A percentile compares a stretch with the other conserved stretches of the same genome.
These are phyloP conservation scores for Etia nguti DNA, from an alignment of 2,113 vertebrate genomes.

Conservation along the genomic window DNA sequence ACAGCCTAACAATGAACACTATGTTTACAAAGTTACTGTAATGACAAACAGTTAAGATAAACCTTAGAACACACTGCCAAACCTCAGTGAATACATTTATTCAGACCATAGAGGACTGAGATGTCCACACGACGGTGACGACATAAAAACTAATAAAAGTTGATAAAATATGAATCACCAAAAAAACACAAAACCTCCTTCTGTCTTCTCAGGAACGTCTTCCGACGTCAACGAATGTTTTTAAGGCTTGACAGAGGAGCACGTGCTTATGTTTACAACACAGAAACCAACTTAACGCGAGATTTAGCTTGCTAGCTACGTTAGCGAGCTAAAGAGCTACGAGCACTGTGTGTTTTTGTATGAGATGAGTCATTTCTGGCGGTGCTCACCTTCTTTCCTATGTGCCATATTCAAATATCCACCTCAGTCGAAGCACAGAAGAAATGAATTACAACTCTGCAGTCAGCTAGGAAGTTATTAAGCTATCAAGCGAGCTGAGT, in stretches of 20 bases:
- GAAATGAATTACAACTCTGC: neutral
- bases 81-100: neutral
- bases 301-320: neutral
- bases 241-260: neutral
- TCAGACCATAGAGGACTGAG: neutral
- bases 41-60: neutral
- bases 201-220: neutral
- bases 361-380: fast-evolving
- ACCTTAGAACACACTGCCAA: fast-evolving
- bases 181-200: neutral
- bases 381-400: constrained; percentile 59
- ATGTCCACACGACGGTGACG: fast-evolving
- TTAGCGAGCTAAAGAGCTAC: neutral
- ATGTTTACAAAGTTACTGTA: neutral
- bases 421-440: neutral
- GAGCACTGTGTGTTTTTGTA: neutral
- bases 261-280: constrained; percentile 61
- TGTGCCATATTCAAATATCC: constrained; percentile 32
- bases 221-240: neutral
- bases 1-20: neutral
- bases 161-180: neutral
- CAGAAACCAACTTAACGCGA: neutral
- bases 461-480: neutral
- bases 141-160: neutral
- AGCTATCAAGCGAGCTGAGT: neutral